Base-by-base conservation (phyloP, 2,113 vertebrate genomes). In the Cinclus mexicanus region DNA sequence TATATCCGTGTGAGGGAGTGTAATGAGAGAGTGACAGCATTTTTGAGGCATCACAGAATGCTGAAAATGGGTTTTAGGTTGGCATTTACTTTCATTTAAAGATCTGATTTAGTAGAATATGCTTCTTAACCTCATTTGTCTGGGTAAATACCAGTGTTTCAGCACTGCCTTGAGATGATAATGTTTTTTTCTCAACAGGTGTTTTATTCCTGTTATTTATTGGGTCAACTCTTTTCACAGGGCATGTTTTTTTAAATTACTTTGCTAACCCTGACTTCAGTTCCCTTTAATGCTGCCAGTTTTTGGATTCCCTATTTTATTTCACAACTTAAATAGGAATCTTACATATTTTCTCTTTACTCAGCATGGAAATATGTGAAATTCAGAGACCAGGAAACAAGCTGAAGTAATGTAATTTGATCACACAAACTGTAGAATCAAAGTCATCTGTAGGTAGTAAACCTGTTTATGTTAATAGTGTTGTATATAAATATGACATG, bases 1-100 rank as follows among this genome's bases (percentile, higher is more conserved):
- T 95, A 83, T 92, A 93, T 96, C 93, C 22, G 47, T 93, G 63
- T 95, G 96, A 97, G 83, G 93, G 94, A 97, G 91, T 90, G 84
- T 91, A 95, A 90, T 90, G 90, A 94, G 33, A 85, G 91, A 97
- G 20, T 93, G 95, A 92, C 85, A 92, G 85, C 56, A 35, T 93
- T 95, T 90, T 44, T 92, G 44, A 93, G 61, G 92, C 92, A 53
- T 86, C 85, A 52, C 4, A 70, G 56, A 87, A 90, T 70, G 52
- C 49, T 93, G 88, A 92, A 95, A 95, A 93, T 60, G 78, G 89
- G 79, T 53, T 86, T 90, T 78, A 75, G 31, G 24, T 53, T 95
- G 75, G 44, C 76, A 49, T 92, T 96, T 95, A 76, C 52, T 70
- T 93, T 91, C 20, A 90, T 90, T 95, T 93, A 78, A 90, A 88